Evolutionary conservation across 2,888 invertebrate species (phyloP).

Genomic region (Stramonita haemastoma): DNA sequence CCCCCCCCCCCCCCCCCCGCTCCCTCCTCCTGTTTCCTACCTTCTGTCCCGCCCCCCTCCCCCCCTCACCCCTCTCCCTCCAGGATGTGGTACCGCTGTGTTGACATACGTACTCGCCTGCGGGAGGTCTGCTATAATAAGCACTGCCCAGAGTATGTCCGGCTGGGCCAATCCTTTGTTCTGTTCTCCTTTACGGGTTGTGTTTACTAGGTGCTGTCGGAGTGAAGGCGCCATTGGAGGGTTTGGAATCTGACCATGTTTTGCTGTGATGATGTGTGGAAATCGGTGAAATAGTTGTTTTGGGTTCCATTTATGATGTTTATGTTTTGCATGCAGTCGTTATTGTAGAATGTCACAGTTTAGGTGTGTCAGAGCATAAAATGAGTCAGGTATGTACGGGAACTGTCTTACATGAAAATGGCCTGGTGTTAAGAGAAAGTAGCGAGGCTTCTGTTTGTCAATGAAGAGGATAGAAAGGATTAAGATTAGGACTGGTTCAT

Average conservation of each 20-base stretch:
- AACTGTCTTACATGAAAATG: no score
- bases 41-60: no score
- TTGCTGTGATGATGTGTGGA: not conserved
- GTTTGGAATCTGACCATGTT: no score
- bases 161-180: not conserved
- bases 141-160: not conserved
- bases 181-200: not conserved
- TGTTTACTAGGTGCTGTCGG: not conserved
- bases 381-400: no score
- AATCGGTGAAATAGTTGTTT: not conserved
- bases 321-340: not conserved
- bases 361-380: no score
- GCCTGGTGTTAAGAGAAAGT: no score
- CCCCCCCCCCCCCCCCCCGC: not conserved
- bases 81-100: not conserved
- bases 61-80: no score
- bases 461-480: no score
- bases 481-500: no score
- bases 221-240: not conserved
- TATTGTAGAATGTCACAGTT: no score
- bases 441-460: no score
- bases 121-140: not conserved
- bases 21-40: no score
- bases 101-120: not conserved
- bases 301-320: not conserved